A percentile compares a stretch with the other conserved stretches of the same genome.
phyloP scores from a whole-genome alignment of 2,113 vertebrate species.

The Indicator maculatus region DNA sequence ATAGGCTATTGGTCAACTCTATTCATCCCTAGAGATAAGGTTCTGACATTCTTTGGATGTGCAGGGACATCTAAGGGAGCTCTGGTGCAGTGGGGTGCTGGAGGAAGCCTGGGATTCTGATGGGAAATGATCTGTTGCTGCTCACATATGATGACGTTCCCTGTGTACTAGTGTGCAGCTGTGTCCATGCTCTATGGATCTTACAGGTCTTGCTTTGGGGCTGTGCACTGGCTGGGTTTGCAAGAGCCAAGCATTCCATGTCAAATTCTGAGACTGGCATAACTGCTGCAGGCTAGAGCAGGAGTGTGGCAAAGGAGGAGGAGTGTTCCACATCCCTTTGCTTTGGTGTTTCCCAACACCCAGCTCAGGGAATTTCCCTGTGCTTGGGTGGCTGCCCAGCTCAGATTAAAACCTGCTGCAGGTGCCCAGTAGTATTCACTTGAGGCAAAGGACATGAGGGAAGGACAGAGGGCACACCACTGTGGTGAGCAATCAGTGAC shows the following conservation, averaged over 20 bases:
- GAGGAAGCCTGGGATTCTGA: neutral
- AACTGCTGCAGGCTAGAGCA: neutral
- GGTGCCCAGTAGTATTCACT: neutral
- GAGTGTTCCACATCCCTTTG: neutral
- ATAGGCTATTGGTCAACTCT: neutral
- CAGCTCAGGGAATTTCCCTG: neutral
- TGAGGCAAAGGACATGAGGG: neutral
- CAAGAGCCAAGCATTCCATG: neutral
- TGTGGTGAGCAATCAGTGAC: neutral
- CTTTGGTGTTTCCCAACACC: neutral
- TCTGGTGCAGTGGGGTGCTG: neutral
- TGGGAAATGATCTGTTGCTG: neutral
- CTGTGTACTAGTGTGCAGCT: neutral
- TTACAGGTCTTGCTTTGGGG: neutral
- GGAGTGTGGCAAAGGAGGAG: neutral
- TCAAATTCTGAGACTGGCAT: neutral
- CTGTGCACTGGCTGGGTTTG: neutral
- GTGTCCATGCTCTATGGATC: neutral
- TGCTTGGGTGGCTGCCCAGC: neutral
- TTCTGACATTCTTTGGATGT: neutral
- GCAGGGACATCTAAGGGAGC: neutral
- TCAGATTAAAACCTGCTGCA: neutral
- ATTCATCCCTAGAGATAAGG: neutral
- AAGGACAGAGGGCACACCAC: neutral
- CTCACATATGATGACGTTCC: neutral